Evolutionary conservation across 2,113 vertebrate species (phyloP).

Genomic region (Salvelinus fontinalis): DNA sequence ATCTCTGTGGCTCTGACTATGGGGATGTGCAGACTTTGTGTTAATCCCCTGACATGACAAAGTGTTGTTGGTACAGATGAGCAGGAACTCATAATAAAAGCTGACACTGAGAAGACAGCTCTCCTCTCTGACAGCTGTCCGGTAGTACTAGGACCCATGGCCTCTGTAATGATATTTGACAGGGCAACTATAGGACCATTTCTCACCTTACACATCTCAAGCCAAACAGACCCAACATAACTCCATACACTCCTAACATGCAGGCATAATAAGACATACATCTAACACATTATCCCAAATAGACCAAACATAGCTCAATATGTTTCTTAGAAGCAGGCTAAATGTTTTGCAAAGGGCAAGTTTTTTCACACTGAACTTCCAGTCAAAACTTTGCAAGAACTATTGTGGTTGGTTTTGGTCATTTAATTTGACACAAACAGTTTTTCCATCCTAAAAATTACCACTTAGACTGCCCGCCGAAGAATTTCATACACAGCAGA

Average conservation of each 20-base stretch:
- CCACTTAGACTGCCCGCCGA: no score
- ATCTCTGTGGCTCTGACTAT: not conserved
- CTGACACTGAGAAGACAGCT: constrained; percentile 45
- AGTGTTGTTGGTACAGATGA: constrained; percentile 1
- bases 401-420: no score
- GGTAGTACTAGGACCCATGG: not conserved
- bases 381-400: no score
- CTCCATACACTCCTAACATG: not conserved
- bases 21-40: not conserved
- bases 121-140: constrained; percentile 14
- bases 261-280: not conserved
- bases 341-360: no score
- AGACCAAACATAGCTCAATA: no score
- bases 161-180: constrained; percentile 2
- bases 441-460: no score
- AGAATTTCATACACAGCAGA: not conserved
- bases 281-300: no score
- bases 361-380: no score
- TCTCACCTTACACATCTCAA: not conserved
- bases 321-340: no score
- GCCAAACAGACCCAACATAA: not conserved
- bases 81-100: constrained; percentile 29
- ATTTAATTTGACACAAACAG: no score
- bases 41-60: constrained; percentile 12
- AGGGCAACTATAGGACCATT: not conserved